A percentile compares a stretch with the other conserved stretches of the same genome.
phyloP scores from a whole-genome alignment of 2,888 invertebrate species.

The Cybosia mesomella region DNA sequence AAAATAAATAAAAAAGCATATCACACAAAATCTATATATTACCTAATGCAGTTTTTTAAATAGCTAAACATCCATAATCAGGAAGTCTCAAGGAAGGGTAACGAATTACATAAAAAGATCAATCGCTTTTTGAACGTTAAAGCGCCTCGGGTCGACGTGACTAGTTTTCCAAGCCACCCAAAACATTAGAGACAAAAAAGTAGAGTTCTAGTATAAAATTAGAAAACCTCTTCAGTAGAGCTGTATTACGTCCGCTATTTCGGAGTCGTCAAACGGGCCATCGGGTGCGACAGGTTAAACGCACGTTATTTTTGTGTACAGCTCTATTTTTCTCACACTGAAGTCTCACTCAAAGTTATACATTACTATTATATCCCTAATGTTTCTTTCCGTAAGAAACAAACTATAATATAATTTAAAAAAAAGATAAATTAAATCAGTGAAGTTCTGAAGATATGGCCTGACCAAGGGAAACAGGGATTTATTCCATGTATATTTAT shows the following conservation, averaged over 20 bases:
- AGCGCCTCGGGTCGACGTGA: slow-evolving; percentile 36
- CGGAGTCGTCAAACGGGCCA: slow-evolving; percentile 71
- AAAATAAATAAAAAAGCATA: background rate
- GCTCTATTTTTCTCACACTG: slow-evolving; percentile 45
- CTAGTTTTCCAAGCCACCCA: slow-evolving; percentile 49
- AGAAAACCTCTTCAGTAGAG: slow-evolving; percentile 68
- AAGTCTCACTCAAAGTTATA: slow-evolving; percentile 4
- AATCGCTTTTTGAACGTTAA: slow-evolving; percentile 43
- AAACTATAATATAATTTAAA: too few species aligned
- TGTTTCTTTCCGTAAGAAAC: too few species aligned
- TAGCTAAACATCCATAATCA: slow-evolving; percentile 32
- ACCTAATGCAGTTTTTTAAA: slow-evolving; percentile 10
- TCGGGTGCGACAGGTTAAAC: slow-evolving; percentile 57
- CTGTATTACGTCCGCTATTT: slow-evolving; percentile 72
- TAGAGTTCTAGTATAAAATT: slow-evolving; percentile 66
- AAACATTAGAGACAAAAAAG: slow-evolving; percentile 56
- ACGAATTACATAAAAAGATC: slow-evolving; percentile 49
- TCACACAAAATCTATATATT: background rate
- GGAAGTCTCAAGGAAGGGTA: slow-evolving; percentile 42
- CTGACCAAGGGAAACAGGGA: too few species aligned
- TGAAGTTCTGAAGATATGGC: background rate
- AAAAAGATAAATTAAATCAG: too few species aligned
- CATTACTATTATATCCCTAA: background rate
- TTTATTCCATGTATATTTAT: too few species aligned
- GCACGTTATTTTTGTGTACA: slow-evolving; percentile 50